These are phyloP conservation scores for Chloroceryle inda DNA, from an alignment of 2,797 vertebrate genomes.

Conservation along the genomic window DNA sequence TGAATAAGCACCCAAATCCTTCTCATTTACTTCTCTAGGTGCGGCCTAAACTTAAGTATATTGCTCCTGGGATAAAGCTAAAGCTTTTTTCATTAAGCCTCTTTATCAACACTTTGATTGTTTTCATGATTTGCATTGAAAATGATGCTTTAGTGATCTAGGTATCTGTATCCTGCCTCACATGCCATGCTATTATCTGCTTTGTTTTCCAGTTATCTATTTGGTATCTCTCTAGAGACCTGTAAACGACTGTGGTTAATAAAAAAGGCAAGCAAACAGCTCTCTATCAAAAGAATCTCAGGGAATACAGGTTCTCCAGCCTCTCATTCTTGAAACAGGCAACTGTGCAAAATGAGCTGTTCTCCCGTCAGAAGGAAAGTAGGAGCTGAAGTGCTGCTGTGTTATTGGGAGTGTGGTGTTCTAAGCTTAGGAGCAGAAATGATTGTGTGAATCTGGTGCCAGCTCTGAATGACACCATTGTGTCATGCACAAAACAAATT, in stretches of 20 bases:
- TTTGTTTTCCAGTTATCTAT: not conserved
- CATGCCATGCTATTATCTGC: not conserved
- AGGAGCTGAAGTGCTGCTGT: not conserved
- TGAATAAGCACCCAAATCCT: not conserved
- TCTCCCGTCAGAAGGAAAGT: not conserved
- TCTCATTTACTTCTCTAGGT: not conserved
- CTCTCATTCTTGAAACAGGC: not conserved
- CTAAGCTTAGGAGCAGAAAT: not conserved
- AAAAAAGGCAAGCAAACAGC: not conserved
- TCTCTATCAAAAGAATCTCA: not conserved
- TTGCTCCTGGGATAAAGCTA: not conserved
- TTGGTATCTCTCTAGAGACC: not conserved
- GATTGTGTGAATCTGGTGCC: not conserved
- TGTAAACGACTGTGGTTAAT: not conserved
- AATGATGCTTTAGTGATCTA: not conserved
- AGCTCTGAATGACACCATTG: not conserved
- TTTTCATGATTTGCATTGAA: not conserved
- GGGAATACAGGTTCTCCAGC: not conserved
- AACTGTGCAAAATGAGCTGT: not conserved
- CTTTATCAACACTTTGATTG: not conserved
- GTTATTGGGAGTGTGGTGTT: not conserved
- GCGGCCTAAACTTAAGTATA: not conserved
- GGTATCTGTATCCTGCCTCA: not conserved
- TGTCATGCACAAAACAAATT: not conserved
- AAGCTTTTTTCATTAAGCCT: not conserved